phyloP scores from a whole-genome alignment of 2,797 vertebrate genomes.

The Aldrovandia affinis region DNA sequence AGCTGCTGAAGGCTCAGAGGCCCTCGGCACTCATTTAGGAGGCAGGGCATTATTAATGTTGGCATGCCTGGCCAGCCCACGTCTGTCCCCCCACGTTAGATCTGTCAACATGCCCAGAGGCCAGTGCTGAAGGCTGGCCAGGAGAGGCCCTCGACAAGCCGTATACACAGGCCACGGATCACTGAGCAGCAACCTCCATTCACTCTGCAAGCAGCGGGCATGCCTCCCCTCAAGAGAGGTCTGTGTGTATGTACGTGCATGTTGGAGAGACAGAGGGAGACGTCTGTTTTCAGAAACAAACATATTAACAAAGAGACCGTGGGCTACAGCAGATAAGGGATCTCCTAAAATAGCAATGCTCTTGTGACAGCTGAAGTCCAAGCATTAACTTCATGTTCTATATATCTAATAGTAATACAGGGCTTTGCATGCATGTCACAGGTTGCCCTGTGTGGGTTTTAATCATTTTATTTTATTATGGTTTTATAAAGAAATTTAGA shows the following conservation, averaged over 20 bases:
- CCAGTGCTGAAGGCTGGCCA: not conserved
- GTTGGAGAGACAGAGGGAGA: not conserved
- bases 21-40: not conserved
- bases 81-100: not conserved
- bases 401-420: not conserved
- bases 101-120: not conserved
- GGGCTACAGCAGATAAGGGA: not conserved
- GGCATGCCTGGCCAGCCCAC: not conserved
- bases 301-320: not conserved
- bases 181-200: not conserved
- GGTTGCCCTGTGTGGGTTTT: not conserved
- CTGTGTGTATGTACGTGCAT: not conserved
- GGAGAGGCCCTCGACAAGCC: not conserved
- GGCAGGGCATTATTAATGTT: not conserved
- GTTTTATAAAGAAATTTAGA: not conserved
- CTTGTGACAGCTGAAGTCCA: slow-evolving; percentile 8
- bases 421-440: not conserved
- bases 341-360: slow-evolving; percentile 19
- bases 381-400: not conserved
- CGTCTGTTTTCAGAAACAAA: slow-evolving; percentile 5
- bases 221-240: not conserved
- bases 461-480: not conserved
- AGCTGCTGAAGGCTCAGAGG: not conserved
- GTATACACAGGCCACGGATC: not conserved
- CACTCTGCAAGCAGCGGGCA: not conserved